These are phyloP conservation scores for Gobiocypris rarus DNA, from an alignment of 2,113 vertebrate genomes.

Conservation along the genomic window DNA sequence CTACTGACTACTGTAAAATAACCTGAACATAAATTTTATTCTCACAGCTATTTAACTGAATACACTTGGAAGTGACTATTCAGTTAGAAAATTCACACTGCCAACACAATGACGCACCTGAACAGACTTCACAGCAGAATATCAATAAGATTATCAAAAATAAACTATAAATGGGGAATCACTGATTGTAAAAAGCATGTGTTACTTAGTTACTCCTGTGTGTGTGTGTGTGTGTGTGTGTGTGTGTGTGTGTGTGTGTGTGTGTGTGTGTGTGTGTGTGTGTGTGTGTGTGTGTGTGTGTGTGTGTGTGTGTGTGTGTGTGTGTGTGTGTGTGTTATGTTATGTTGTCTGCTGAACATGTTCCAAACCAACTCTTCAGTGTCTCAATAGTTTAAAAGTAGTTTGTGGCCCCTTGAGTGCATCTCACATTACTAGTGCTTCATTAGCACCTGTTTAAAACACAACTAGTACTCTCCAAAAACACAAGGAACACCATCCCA, in stretches of 20 bases:
- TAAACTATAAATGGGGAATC: neutral
- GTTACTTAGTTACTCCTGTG: conserved; percentile 1
- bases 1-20: neutral
- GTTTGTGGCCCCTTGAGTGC: neutral
- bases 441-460: conserved; percentile 51
- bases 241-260: neutral
- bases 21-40: neutral
- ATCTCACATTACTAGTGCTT: conserved; percentile 47
- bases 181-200: neutral
- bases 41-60: neutral
- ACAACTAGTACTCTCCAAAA: conserved; percentile 32
- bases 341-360: conserved; percentile 22
- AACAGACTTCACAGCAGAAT: neutral
- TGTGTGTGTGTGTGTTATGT: neutral
- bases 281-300: neutral
- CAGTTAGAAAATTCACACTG: neutral
- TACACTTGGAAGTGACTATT: neutral
- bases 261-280: neutral
- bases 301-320: neutral
- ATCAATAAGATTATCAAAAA: neutral
- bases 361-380: conserved; percentile 44
- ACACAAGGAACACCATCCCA: neutral
- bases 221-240: neutral
- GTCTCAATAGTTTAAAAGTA: conserved; percentile 48
- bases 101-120: neutral